phyloP scores from a whole-genome alignment of 2,888 invertebrate species.

The Dolichomitus sp. region DNA sequence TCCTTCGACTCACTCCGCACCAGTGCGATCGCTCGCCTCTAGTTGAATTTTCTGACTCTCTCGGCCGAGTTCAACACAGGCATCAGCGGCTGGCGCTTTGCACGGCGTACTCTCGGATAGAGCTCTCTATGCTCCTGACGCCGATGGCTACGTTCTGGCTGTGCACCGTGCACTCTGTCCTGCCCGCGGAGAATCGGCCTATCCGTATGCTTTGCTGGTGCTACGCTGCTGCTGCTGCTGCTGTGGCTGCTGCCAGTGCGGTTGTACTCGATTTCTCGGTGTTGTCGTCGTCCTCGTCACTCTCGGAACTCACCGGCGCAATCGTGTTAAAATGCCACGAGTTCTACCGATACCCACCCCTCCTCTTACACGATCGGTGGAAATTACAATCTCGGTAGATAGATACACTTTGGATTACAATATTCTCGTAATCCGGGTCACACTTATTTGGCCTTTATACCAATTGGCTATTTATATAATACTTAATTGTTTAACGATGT shows the following conservation, averaged over 20 bases:
- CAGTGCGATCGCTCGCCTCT: slow-evolving; percentile 10
- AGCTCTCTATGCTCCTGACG: slow-evolving; percentile 35
- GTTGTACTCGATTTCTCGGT: slow-evolving; percentile 52
- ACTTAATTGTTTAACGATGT: neutral
- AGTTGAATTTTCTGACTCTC: slow-evolving; percentile 49
- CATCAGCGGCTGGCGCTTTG: slow-evolving; percentile 30
- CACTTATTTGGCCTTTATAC: neutral
- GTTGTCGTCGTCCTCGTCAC: slow-evolving; percentile 47
- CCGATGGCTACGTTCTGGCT: slow-evolving; percentile 18
- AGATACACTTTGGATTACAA: slow-evolving; percentile 28
- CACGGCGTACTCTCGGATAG: slow-evolving; percentile 33
- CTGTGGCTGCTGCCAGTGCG: slow-evolving; percentile 2
- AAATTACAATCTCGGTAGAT: slow-evolving; percentile 6
- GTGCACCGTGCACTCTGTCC: slow-evolving; percentile 22
- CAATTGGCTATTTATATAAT: neutral
- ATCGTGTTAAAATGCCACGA: slow-evolving; percentile 57
- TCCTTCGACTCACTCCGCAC: slow-evolving; percentile 30
- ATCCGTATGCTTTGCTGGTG: slow-evolving; percentile 21
- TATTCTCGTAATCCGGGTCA: slow-evolving; percentile 25
- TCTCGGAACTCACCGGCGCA: slow-evolving; percentile 59
- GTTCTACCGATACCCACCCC: slow-evolving; percentile 16
- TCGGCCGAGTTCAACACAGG: slow-evolving; percentile 44
- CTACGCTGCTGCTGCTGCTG: neutral
- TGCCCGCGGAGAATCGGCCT: slow-evolving; percentile 35
- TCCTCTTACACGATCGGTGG: slow-evolving; percentile 19